Evolutionary conservation across 2,113 vertebrate species (phyloP).

Genomic region (Chamaetylas fuelleborni): DNA sequence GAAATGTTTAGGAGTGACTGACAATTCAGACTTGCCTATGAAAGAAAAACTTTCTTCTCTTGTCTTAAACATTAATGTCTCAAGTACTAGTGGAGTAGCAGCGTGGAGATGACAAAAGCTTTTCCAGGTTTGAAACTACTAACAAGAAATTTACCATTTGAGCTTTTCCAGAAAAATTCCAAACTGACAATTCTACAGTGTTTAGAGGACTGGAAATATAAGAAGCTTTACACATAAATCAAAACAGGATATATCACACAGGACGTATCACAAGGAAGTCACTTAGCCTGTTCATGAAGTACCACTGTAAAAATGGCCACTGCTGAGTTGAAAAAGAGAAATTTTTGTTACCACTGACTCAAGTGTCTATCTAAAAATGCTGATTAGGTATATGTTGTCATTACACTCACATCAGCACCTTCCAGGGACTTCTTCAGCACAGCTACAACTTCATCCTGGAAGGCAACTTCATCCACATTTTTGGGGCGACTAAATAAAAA

Average conservation of each 20-base stretch:
- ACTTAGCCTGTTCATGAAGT: neutral
- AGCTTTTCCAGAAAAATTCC: neutral
- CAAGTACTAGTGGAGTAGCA: neutral
- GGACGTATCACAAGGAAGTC: rapidly evolving
- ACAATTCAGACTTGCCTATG: neutral
- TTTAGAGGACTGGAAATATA: neutral
- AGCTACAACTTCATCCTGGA: constrained; percentile 95
- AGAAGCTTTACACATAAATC: neutral
- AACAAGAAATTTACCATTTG: neutral
- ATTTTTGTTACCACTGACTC: neutral
- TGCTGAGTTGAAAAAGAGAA: neutral
- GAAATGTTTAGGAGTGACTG: neutral
- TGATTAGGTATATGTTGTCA: neutral
- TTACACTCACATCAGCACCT: constrained; percentile 90
- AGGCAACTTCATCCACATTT: constrained; percentile 93
- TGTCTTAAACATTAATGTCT: neutral
- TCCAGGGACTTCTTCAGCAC: constrained; percentile 94
- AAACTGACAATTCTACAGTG: neutral
- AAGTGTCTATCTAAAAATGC: neutral
- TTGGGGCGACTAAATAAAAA: constrained; percentile 85
- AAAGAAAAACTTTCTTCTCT: neutral
- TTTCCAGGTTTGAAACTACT: neutral
- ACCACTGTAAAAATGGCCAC: neutral
- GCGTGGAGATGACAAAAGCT: neutral
- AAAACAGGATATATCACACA: neutral